Percentiles rank a stretch among this genome's conserved stretches.
Evolutionary conservation across 2,888 invertebrate species (phyloP).

Genomic region (Eristalis arbustorum): DNA sequence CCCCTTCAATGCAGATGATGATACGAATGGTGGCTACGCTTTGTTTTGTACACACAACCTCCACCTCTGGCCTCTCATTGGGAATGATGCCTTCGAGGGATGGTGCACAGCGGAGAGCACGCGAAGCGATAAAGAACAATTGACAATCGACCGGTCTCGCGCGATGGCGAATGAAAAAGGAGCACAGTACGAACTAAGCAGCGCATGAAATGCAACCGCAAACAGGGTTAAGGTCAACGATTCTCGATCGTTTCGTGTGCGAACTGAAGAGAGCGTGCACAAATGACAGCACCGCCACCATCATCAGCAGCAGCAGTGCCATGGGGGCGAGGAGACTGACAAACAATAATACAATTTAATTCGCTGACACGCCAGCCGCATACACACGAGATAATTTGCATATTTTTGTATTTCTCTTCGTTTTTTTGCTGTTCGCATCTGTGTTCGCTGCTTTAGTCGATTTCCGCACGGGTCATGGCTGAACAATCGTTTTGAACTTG

Average conservation of each 20-base stretch:
- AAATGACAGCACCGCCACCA: too few relatives aligned
- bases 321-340: neutral
- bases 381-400: conserved; percentile 8
- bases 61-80: neutral
- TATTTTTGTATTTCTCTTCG: neutral
- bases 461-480: neutral
- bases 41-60: neutral
- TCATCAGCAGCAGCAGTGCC: neutral
- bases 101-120: conserved; percentile 21
- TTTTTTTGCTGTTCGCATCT: neutral
- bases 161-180: neutral
- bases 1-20: conserved; percentile 35
- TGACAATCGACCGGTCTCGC: neutral
- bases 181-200: neutral
- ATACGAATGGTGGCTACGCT: neutral
- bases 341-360: conserved; percentile 24
- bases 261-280: conserved; percentile 34
- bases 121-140: conserved; percentile 27
- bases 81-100: conserved; percentile 7
- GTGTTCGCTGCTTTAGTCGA: neutral
- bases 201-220: neutral
- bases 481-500: neutral
- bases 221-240: conserved; percentile 66
- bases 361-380: conserved; percentile 11
- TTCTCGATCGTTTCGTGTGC: conserved; percentile 52